Conservation (phyloP, 2,888 invertebrate species). For the Agrochola lota region DNA sequence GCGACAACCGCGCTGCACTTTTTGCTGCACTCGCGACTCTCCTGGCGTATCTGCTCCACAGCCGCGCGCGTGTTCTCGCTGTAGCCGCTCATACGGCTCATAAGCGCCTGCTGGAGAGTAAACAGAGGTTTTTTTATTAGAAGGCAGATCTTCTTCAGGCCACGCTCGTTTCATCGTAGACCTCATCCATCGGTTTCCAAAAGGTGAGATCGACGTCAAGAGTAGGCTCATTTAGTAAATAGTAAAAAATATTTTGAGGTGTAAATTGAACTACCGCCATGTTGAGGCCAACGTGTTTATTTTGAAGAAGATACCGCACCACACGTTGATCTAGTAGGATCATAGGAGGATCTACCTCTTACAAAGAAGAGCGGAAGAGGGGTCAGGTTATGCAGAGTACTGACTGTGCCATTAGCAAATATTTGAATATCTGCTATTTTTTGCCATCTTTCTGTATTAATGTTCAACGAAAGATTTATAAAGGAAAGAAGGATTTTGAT, state of each 20-base stretch:
- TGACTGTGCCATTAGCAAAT: neutral
- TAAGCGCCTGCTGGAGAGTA: constrained; percentile 55
- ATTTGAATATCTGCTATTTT: neutral
- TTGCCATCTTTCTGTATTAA: neutral
- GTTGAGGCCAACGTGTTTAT: neutral
- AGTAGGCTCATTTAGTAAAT: no score
- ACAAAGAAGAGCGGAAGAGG: no score
- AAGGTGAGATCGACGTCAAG: neutral
- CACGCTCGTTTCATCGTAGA: neutral
- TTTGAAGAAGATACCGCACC: neutral
- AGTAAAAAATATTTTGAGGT: no score
- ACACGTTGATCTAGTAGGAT: neutral
- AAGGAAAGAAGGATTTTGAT: neutral
- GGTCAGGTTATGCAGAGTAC: no score
- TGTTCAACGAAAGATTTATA: no score
- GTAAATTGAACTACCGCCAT: neutral
- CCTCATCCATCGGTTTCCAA: neutral
- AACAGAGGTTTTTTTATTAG: neutral
- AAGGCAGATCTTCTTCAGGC: neutral
- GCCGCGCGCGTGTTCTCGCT: constrained; percentile 73
- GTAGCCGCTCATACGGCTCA: constrained; percentile 79
- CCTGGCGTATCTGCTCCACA: constrained; percentile 73
- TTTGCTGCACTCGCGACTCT: constrained; percentile 50
- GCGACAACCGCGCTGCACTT: constrained; percentile 71
- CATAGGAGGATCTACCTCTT: neutral